Evolutionary conservation across 2,113 vertebrate species (phyloP), one percentile per base, ranked within the genome.

Genomic region (Notechis scutatus): DNA sequence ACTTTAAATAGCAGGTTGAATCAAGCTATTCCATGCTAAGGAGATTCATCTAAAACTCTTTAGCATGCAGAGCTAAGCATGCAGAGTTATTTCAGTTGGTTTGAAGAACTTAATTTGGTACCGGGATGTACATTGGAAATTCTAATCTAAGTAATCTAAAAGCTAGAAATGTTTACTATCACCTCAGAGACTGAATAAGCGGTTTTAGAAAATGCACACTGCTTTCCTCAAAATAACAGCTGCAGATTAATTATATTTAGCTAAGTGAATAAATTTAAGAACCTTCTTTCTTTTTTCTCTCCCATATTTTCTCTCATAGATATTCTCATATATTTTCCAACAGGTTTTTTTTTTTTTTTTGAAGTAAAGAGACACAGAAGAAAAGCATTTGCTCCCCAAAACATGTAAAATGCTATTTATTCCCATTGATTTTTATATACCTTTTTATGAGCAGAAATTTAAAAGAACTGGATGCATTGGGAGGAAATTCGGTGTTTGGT

Each of bases 221-320:
- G 74, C 86, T 55, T 88, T 93, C 45, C 24, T 56, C 87, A 88
- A 91, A 93, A 91, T 59, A 88, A n/a, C 90, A 93, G 61, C 90
- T 91, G 86, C 42, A 85, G 50, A 81, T 91, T 89, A 85, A 91
- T 93, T 47, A 26, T 56, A 90, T 91, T 55, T 87, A 88, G 50
- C 18, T 45, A 88, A 91, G 23, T 74, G 90, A 91, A 93, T 93
- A 87, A 93, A 91, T 74, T 74, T 56, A 47, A 92, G n/a, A 34
- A 12, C 29, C 64, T 69, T 69, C 14, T 54, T 34, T 34, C 34
- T 81, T 81, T 74, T 42, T 21, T 81, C 3, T 3, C 34, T 42
- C 34, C 18, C 20, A 42, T 21, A 81, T 42, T 21, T 81, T 81
- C 74, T 42, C 7, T n/a, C 61, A n/a, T 69, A 69, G 1, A n/a